Evolutionary conservation across 1,140 invertebrate species (phyloP).

Genomic region (Wasmannia auropunctata): DNA sequence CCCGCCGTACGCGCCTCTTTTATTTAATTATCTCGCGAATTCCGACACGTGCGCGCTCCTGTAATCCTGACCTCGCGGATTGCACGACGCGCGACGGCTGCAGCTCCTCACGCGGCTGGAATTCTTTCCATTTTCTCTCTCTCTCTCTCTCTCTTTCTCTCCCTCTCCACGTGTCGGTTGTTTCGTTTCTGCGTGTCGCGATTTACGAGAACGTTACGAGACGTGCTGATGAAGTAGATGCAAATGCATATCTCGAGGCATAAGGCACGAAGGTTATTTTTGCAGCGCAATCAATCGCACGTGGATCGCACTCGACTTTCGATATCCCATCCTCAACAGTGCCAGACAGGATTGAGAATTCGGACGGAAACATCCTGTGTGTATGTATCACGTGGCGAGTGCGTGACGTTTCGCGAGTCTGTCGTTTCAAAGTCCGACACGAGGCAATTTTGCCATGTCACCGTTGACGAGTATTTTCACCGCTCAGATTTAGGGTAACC

Average conservation of each 20-base stretch:
- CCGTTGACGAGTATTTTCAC: neutral
- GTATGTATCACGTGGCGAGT: neutral
- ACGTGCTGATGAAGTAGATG: neutral
- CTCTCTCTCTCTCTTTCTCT: neutral
- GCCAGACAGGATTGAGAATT: neutral
- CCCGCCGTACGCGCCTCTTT: neutral
- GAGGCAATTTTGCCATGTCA: neutral
- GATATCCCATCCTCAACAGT: neutral
- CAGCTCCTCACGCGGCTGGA: neutral
- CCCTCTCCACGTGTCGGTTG: neutral
- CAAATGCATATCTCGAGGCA: neutral
- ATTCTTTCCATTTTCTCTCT: neutral
- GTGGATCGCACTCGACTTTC: neutral
- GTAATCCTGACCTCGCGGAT: slow-evolving; percentile 31
- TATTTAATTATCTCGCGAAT: slow-evolving; percentile 46
- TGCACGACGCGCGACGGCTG: neutral
- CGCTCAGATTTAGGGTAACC: neutral
- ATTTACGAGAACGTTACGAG: neutral
- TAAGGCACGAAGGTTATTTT: neutral
- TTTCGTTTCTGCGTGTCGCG: slow-evolving; percentile 15
- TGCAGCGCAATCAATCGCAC: neutral
- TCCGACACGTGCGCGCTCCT: slow-evolving; percentile 26
- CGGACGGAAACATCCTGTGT: neutral
- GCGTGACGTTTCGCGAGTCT: neutral
- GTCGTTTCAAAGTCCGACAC: neutral